A percentile compares a stretch with the other conserved stretches of the same genome.
phyloP scores from a whole-genome alignment of 2,113 vertebrate genomes.

The Oreocharis arfaki region DNA sequence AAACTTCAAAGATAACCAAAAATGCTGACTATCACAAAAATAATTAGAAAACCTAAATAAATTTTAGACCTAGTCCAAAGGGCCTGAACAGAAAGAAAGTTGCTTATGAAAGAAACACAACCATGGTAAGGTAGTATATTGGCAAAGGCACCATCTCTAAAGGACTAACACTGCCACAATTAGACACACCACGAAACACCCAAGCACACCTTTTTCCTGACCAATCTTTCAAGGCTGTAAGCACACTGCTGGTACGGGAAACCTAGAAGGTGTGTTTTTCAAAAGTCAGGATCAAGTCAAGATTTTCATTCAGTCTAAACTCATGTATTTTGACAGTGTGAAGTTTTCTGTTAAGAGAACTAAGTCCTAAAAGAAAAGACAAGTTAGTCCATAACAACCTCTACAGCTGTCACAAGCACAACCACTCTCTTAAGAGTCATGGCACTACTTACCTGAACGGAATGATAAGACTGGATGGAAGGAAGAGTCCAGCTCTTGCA shows the following conservation, averaged over 20 bases:
- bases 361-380: neutral
- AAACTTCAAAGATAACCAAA: neutral
- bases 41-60: neutral
- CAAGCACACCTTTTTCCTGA: neutral
- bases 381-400: neutral
- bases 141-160: neutral
- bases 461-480: constrained; percentile 73
- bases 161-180: neutral
- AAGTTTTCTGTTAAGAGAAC: neutral
- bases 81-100: neutral
- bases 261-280: neutral
- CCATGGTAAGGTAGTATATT: neutral
- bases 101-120: neutral
- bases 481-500: constrained; percentile 70
- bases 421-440: neutral
- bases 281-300: neutral
- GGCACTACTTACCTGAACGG: constrained; percentile 73
- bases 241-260: neutral
- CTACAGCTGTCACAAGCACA: neutral
- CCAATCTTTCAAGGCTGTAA: neutral
- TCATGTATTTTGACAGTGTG: neutral
- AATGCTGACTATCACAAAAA: neutral
- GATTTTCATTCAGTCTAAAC: neutral
- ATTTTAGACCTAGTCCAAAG: neutral
- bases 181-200: neutral